Base-by-base conservation (phyloP, 2,888 invertebrate species). In the Argyresthia goedartella region DNA sequence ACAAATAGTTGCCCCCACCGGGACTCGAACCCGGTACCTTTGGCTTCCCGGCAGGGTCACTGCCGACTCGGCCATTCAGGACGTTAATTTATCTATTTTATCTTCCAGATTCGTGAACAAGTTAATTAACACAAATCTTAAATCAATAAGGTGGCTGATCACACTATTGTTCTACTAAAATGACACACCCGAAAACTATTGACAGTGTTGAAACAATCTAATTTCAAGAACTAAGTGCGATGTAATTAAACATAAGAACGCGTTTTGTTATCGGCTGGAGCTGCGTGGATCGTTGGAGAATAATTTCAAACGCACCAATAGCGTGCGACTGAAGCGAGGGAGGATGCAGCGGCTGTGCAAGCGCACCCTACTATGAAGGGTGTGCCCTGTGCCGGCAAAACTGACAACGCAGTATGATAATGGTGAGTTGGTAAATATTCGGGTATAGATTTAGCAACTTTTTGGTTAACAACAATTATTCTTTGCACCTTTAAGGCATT, bases 341-440 rank as follows among this genome's bases (percentile, higher is more conserved):
- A 25, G 25, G 6, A 25, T 25, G 25, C 25, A 25, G 25, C 54
- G 59, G 54, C 60, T 60, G 55, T 68, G 64, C 57, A 48, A 54
- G 57, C 65, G 64, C 64, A 60, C 56, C 53, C 57, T 61, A 56
- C 72, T 74, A 78, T 79, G 80, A 80, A 69, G 66, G 64, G 58
- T 61, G 47, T 56, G 55, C 15, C 49, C 53, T 39, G 60, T 57
- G 53, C 52, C 58, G 59, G 57, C 55, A 64, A 71, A 66, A 57
- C 79, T 79, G 78, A 60, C 63, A 57, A 60, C 60, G 63, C 66
- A 73, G 59, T 72, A 80, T 79, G 79, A 77, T 71, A 76, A 65
- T 73, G 77, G 80, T 80, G 55, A 16, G 69, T 60, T 73, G 77
- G 80, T 80, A 55, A 16, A 68, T 60, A n/a, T 39, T 49, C 41